These are phyloP conservation scores for Irena cyanogastra DNA, from an alignment of 2,113 vertebrate species.

Conservation along the genomic window DNA sequence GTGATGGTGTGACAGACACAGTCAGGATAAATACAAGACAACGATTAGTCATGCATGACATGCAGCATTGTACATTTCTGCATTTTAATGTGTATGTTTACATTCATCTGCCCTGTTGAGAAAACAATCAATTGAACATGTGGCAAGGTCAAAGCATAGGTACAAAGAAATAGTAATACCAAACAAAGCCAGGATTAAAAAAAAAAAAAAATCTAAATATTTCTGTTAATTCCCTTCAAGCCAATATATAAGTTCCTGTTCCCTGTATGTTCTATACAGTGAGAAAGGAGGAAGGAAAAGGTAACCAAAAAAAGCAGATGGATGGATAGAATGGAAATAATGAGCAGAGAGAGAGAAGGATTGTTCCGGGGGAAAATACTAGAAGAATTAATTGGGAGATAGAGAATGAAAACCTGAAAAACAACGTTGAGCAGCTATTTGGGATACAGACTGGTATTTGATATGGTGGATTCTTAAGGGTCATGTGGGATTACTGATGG, in stretches of 20 bases:
- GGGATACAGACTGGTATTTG: background rate
- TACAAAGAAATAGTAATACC: background rate
- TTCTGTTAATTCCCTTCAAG: background rate
- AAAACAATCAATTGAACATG: background rate
- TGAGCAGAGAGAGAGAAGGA: background rate
- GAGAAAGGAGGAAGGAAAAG: constrained; percentile 19
- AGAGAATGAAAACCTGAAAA: background rate
- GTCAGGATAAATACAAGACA: background rate
- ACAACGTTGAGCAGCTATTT: background rate
- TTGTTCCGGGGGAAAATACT: background rate
- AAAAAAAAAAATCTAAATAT: background rate
- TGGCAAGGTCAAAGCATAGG: background rate
- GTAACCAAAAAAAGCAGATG: background rate
- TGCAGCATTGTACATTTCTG: background rate
- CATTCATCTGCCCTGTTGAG: background rate
- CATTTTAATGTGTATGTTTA: background rate
- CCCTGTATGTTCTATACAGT: background rate
- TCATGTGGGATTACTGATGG: background rate
- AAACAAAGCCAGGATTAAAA: background rate
- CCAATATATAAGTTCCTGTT: background rate
- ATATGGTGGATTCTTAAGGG: background rate
- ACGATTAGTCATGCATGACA: background rate
- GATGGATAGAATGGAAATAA: background rate
- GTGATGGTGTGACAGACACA: background rate
- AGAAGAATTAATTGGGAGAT: background rate